Evolutionary conservation across 2,797 vertebrate species (phyloP), one percentile per base, ranked within the genome.

Genomic region (Saguinus oedipus): DNA sequence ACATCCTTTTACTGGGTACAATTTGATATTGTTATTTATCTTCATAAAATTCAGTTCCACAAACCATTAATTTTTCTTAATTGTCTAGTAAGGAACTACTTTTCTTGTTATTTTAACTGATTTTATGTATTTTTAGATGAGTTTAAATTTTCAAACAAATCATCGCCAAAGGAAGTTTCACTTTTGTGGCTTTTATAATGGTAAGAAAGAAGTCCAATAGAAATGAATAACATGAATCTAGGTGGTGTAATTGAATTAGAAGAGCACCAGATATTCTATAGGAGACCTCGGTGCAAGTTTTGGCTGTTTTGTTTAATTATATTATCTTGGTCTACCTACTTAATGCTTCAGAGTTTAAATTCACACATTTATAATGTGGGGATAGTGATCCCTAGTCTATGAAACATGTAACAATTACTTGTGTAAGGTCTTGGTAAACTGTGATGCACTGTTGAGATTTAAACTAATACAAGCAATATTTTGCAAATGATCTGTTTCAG

Each of bases 21-120:
- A 79, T 33, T 12, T 4, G 44, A 24, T 82, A 26, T 59, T 95
- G 30, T 44, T 81, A 93, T 48, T 93, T 88, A 78, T 90, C 42
- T 39, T 26, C 26, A 46, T 74, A 90, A 95, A 90, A 89, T 46
- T 87, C 15, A 81, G 26, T 27, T 93, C 85, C 17, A 85, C 10
- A 93, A 61, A 75, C 15, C 6, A 88, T 84, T 17, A 53, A 1
- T 82, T 79, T 88, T 84, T 93, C 19, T 81, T 30, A 89, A 50
- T 72, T 82, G 14, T 92, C 14, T 90, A 53, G 36, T 81, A 82
- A 85, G 42, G 4, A 42, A 36, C 27, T 80, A 64, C 68, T 94
- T 93, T 68, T 94, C 95, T 90, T 88, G 48, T 53, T 33, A 30
- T 68, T 20, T 84, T 92, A 85, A 55, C n/a, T 80, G 88, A 78